Evolutionary conservation across 2,888 invertebrate species (phyloP), one percentile per base, ranked within the genome.

Genomic region (Lasius platythorax): DNA sequence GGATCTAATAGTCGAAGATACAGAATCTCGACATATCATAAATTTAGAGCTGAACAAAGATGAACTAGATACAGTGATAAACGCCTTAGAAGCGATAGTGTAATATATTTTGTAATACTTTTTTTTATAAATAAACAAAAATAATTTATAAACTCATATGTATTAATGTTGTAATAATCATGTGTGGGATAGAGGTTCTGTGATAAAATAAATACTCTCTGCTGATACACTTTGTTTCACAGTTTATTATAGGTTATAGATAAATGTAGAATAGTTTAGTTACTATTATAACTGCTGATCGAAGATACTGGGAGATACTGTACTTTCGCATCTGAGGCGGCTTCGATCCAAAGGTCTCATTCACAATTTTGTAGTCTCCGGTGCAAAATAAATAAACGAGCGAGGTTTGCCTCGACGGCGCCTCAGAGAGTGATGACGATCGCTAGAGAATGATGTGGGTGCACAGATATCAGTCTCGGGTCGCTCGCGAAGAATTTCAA

Each of bases 161-260:
- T n/a, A 67, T 40, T n/a, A 66, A 12, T 33, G 9, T 23, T 75
- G 15, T 46, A 5, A 33, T 64, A 43, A 56, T 67, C 3, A 23
- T 23, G 28, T 63, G 5, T 5, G 23, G 64, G 56, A 30, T 43
- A 23, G 1, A 66, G 72, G 40, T 79, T 12, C n/a, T 2, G 18
- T 73, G 53, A 84, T 74, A 79, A 87, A 88, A 88, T 90, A 76
- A 90, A 87, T 46, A 85, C 82, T 88, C 70, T 46, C 33, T 46
- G 9, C 88, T 87, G 33, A 79, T 94, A 95, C 94, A 95, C 93
- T 94, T 78, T 95, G 94, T 95, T 95, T 95, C 94, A 95, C 94
- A 95, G 94, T 95, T 95, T 95, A 95, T 95, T 95, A 95, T 94
- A 94, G 93, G 93, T 95, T 95, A 95, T 95, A 95, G 95, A 95